These are phyloP conservation scores for Hemiprocne comata DNA, from an alignment of 2,113 vertebrate genomes.

Conservation along the genomic window DNA sequence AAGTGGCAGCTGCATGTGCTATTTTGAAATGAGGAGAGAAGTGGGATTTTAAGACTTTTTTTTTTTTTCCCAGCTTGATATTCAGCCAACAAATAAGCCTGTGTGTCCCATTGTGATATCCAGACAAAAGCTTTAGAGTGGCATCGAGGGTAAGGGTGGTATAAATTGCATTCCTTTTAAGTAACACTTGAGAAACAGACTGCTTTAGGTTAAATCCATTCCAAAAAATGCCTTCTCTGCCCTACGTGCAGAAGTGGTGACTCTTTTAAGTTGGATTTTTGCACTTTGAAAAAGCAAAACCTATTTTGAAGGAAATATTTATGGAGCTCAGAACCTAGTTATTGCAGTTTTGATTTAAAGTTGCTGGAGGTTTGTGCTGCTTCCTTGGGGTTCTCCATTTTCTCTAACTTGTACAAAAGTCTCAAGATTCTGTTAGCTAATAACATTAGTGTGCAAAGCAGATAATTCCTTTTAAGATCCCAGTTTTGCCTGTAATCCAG, in stretches of 20 bases:
- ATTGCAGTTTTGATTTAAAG: constrained; percentile 74
- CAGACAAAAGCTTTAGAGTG: neutral
- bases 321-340: constrained; percentile 38
- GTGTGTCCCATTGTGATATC: neutral
- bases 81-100: neutral
- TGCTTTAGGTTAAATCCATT: constrained; percentile 16
- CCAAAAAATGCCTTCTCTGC: constrained; percentile 32
- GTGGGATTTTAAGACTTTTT: neutral
- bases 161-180: constrained; percentile 11
- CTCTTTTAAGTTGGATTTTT: constrained; percentile 61
- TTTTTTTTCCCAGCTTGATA: neutral
- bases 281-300: constrained; percentile 70
- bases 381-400: neutral
- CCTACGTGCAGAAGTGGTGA: neutral
- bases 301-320: constrained; percentile 73
- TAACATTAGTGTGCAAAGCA: neutral
- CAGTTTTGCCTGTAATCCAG: neutral
- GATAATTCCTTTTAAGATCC: neutral
- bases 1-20: constrained; percentile 67
- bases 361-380: neutral
- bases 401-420: neutral
- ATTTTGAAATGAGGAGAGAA: neutral
- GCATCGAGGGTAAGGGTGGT: neutral
- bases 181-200: neutral
- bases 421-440: neutral